Evolutionary conservation across 1,140 invertebrate genomes (phyloP).

Genomic region (Magallana angulata): DNA sequence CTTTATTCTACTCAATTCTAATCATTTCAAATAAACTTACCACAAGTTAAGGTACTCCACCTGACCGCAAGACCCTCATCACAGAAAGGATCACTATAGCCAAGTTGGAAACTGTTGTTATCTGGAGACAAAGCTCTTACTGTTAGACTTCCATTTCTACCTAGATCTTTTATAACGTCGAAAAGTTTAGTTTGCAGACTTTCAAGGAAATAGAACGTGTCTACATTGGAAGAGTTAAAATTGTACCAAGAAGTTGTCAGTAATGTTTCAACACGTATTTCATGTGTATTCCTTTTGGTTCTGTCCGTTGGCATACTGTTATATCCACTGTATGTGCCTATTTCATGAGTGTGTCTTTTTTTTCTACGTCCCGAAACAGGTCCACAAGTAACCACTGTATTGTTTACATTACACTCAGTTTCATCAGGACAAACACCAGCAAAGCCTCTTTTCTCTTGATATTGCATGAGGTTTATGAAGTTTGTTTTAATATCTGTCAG

Average conservation of each 20-base stretch:
- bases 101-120: neutral
- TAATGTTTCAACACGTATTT: constrained; percentile 15
- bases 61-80: neutral
- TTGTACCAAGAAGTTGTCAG: neutral
- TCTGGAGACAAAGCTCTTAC: neutral
- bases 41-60: neutral
- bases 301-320: neutral
- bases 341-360: neutral
- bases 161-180: neutral
- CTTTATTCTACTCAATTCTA: neutral
- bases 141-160: neutral
- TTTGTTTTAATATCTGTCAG: constrained; percentile 13
- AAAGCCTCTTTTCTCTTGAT: neutral
- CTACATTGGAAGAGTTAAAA: neutral
- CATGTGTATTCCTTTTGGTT: constrained; percentile 4
- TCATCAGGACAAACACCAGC: neutral
- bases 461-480: constrained; percentile 31
- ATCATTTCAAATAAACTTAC: neutral
- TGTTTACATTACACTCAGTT: constrained; percentile 1
- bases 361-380: neutral
- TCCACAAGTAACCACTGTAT: neutral
- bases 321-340: no score
- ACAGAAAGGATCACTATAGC: neutral
- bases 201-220: constrained; percentile 6
- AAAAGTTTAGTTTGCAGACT: neutral